Evolutionary conservation across 2,797 vertebrate species (phyloP).

Genomic region (Neostethus bicornis): DNA sequence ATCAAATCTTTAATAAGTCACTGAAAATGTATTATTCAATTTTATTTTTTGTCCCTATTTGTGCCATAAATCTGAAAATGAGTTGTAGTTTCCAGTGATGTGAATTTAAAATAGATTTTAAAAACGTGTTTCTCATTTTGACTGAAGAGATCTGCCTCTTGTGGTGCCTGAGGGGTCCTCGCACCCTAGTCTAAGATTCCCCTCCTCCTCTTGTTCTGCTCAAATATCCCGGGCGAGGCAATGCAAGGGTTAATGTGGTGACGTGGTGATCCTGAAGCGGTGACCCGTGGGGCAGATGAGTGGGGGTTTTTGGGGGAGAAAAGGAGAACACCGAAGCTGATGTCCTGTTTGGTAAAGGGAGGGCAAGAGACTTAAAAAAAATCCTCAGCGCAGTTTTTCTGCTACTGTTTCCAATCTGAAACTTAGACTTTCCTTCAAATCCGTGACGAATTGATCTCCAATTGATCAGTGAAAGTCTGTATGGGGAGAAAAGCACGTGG

Average conservation of each 20-base stretch:
- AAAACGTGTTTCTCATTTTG: slow-evolving; percentile 62
- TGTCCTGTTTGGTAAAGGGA: slow-evolving; percentile 42
- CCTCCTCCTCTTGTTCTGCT: slow-evolving; percentile 8
- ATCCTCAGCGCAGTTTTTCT: slow-evolving; percentile 28
- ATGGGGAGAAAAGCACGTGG: slow-evolving; percentile 51
- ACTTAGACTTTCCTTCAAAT: slow-evolving; percentile 8
- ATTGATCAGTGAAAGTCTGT: slow-evolving; percentile 56
- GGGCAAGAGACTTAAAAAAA: slow-evolving; percentile 34
- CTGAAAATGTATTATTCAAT: too few species aligned
- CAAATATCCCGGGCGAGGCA: slow-evolving; percentile 35
- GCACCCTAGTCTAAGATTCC: slow-evolving; percentile 18
- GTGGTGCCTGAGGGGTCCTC: slow-evolving; percentile 37
- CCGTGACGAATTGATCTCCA: slow-evolving; percentile 48
- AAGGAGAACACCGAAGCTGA: slow-evolving; percentile 55
- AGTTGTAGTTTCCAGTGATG: slow-evolving; percentile 32
- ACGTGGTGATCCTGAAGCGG: slow-evolving; percentile 77
- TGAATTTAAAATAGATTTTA: slow-evolving; percentile 46
- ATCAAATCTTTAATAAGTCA: slow-evolving; percentile 6
- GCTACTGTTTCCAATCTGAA: slow-evolving; percentile 42
- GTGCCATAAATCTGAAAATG: background rate
- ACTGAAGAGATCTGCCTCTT: slow-evolving; percentile 39
- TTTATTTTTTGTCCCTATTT: slow-evolving; percentile 7
- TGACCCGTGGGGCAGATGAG: slow-evolving; percentile 71
- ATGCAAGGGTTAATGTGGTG: slow-evolving; percentile 78
- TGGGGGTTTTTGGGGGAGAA: slow-evolving; percentile 62